Evolutionary conservation across 1,140 invertebrate species (phyloP), one percentile per base, ranked within the genome.

Genomic region (Bombus fervidus): DNA sequence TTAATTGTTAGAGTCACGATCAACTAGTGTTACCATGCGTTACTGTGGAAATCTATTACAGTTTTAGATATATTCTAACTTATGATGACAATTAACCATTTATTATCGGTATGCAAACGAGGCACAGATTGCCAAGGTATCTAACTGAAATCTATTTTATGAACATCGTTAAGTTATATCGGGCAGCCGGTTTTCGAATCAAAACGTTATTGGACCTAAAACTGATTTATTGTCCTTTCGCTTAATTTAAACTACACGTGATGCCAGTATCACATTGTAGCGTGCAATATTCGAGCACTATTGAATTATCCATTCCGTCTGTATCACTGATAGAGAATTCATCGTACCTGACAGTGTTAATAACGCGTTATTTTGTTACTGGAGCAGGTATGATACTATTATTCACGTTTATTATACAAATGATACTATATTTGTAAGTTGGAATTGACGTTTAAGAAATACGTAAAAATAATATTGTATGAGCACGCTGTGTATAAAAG

Each of bases 51-150:
- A 34, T 28, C 13, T 18, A 78, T 78, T 66, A 13, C 3, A 43
- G 15, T 18, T n/a, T 31, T 39, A 15, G n/a, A 25, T 31, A 43
- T 4, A 41, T 13, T 43, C 12, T 22, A 39, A 43, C 22, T 62
- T 64, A 39, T 18, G 10, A 43, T 22, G 28, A 64, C 37, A 64
- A 78, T 78, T 78, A 43, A 31, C n/a, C 39, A 34, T 22, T 78
- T 10, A 57, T n/a, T 64, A 34, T 66, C 18, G 43, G 34, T 78
- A 78, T 78, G 59, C 28, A 77, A 77, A 77, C 59, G 57, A n/a
- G 59, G 6, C n/a, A 78, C 9, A 77, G 57, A 64, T 39, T 62
- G 39, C 5, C 10, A 28, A 41, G 28, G 25, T n/a, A 41, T 43
- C 25, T n/a, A n/a, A 1, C 6, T 18, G 10, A 41, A 66, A 37